Evolutionary conservation across 2,888 invertebrate genomes (phyloP).

Genomic region (Caenorhabditis sp.): DNA sequence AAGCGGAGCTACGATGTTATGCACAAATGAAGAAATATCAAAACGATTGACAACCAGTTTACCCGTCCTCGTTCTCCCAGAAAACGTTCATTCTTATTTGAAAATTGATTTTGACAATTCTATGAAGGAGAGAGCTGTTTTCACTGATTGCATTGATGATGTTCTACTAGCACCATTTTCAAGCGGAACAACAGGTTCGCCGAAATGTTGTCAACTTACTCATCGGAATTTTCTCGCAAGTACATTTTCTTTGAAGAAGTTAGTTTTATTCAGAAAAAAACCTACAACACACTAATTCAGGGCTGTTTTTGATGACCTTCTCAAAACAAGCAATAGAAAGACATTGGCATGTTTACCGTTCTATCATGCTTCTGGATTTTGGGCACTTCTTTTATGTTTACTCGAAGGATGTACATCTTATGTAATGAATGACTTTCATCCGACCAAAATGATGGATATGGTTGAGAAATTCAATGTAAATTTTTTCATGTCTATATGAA

Average conservation of each 20-base stretch:
- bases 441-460: constrained; percentile 53
- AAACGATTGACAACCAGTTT: neutral
- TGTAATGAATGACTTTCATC: constrained; percentile 59
- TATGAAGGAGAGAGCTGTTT: neutral
- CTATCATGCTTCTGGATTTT: constrained; percentile 65
- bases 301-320: constrained; percentile 45
- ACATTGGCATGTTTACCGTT: constrained; percentile 65
- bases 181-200: constrained; percentile 61
- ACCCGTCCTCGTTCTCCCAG: neutral
- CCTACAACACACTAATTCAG: constrained; percentile 32
- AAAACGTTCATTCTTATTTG: neutral
- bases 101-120: neutral
- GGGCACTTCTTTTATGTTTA: constrained; percentile 63
- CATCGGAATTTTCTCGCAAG: constrained; percentile 64
- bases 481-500: neutral
- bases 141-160: constrained; percentile 26
- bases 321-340: constrained; percentile 16
- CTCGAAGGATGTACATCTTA: constrained; percentile 62
- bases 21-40: constrained; percentile 7
- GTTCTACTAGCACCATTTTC: constrained; percentile 55
- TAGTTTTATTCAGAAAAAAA: neutral
- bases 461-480: constrained; percentile 62
- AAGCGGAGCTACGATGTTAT: constrained; percentile 15
- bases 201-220: constrained; percentile 63
- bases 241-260: constrained; percentile 58